These are phyloP conservation scores for Helobdella robusta DNA, from an alignment of 2,888 invertebrate species.

Conservation along the genomic window DNA sequence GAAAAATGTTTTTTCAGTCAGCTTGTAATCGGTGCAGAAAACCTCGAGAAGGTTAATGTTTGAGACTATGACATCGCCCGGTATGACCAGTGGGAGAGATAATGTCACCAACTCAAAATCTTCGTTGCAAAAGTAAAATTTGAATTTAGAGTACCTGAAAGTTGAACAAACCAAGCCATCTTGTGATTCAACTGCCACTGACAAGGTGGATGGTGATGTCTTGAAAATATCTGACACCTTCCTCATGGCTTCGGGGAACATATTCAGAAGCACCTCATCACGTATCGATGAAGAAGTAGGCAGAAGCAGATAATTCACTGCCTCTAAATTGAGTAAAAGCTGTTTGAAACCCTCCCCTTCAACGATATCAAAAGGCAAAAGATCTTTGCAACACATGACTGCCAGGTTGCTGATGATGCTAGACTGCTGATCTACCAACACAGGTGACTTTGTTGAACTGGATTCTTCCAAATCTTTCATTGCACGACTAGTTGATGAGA, in stretches of 20 bases:
- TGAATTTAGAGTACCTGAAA: too few species aligned
- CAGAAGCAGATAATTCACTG: not conserved
- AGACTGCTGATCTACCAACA: too few species aligned
- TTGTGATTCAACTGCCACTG: constrained; percentile 1
- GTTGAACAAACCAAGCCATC: too few species aligned
- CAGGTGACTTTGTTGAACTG: too few species aligned
- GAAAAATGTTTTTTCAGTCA: too few species aligned
- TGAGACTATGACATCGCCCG: too few species aligned
- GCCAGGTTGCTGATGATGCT: too few species aligned
- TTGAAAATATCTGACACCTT: not conserved
- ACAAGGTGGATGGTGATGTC: not conserved
- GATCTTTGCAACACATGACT: constrained; percentile 23
- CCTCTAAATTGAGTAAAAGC: not conserved
- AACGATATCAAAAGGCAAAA: constrained; percentile 12
- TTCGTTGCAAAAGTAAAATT: constrained; percentile 12
- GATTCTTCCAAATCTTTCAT: too few species aligned
- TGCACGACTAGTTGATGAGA: too few species aligned
- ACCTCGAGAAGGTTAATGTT: too few species aligned
- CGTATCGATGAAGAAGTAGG: constrained; percentile 5
- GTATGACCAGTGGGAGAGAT: not conserved
- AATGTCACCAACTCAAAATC: constrained; percentile 1
- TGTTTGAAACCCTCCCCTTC: constrained; percentile 6
- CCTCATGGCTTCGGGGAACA: not conserved
- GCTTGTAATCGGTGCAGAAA: too few species aligned
- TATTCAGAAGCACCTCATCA: not conserved